Conservation (phyloP, 2,888 invertebrate genomes). For the Rhagonycha fulva region DNA sequence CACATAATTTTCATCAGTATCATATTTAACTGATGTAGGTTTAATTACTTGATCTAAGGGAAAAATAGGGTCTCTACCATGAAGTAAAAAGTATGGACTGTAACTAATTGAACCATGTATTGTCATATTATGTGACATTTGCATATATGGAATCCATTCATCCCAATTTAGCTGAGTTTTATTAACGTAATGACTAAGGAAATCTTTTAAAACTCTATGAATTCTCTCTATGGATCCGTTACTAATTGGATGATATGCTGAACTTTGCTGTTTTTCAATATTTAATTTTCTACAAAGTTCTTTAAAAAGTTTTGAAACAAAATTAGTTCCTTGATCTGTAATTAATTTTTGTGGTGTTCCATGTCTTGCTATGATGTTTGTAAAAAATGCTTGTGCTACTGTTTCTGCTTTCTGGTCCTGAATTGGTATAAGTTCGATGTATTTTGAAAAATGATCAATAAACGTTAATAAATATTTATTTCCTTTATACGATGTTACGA, state of each 20-base stretch:
- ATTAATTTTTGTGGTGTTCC: conserved; percentile 39
- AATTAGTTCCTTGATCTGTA: conserved; percentile 41
- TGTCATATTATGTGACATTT: too few relatives aligned
- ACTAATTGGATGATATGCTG: conserved; percentile 39
- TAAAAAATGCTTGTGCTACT: conserved; percentile 36
- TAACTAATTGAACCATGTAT: too few relatives aligned
- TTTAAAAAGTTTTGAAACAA: conserved; percentile 37
- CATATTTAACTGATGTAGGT: conserved; percentile 21
- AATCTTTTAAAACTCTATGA: conserved; percentile 39
- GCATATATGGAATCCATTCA: too few relatives aligned
- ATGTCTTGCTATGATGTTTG: conserved; percentile 36
- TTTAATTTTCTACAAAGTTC: conserved; percentile 35
- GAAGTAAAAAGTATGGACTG: too few relatives aligned
- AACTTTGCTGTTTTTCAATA: conserved; percentile 37
- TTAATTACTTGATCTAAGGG: conserved; percentile 30
- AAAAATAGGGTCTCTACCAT: conserved; percentile 30
- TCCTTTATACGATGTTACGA: conserved; percentile 30
- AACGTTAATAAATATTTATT: conserved; percentile 42
- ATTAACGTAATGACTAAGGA: conserved; percentile 37
- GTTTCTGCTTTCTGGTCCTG: conserved; percentile 38
- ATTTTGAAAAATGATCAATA: conserved; percentile 38
- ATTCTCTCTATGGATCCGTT: conserved; percentile 44
- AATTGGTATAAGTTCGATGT: conserved; percentile 40
- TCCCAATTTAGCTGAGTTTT: conserved; percentile 17
- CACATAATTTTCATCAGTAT: conserved; percentile 30